Evolutionary conservation across 2,888 invertebrate genomes (phyloP), one percentile per base, ranked within the genome.

Genomic region (Nematopogon swammerdamellus): DNA sequence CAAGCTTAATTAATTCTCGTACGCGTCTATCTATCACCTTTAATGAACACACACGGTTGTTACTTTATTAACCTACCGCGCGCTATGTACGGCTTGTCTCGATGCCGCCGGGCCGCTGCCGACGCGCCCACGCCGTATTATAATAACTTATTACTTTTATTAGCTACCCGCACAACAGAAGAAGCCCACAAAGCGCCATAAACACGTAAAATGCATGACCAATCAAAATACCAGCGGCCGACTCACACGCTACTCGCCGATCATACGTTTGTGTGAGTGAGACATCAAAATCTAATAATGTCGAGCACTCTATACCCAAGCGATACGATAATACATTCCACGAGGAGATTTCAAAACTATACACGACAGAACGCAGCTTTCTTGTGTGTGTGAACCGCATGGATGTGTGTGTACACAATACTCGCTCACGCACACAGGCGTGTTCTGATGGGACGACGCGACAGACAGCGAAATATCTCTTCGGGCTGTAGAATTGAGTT

Each of bases 141-240:
- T 56, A 62, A 60, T 76, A 77, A 76, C 75, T 73, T 72, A 74
- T 65, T 59, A 58, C 68, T 64, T 73, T 75, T 72, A 75, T 67
- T 62, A 68, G 68, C 60, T 62, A 63, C 61, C 65, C 61, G 64
- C 64, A 67, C 67, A 46, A 18, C 11, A 47, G 44, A 48, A 43
- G 52, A 65, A 64, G 63, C 65, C 63, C 59, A 63, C 61, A 60
- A 61, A 61, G 58, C 63, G 58, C 71, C 68, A 68, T 77, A 76
- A 75, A 77, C 75, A 73, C 73, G 75, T 75, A 73, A 77, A 77
- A 77, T 77, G 77, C 77, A 79, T 79, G 77, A 77, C 77, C 77
- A 79, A 79, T 79, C 77, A 79, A 79, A 79, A 79, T 79, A 79
- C 77, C 77, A 77, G 74, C 67, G 75, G 61, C 61, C 68, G 72